Evolutionary conservation across 2,113 vertebrate species (phyloP), one percentile per base, ranked within the genome.

Genomic region (Clarias magur): DNA sequence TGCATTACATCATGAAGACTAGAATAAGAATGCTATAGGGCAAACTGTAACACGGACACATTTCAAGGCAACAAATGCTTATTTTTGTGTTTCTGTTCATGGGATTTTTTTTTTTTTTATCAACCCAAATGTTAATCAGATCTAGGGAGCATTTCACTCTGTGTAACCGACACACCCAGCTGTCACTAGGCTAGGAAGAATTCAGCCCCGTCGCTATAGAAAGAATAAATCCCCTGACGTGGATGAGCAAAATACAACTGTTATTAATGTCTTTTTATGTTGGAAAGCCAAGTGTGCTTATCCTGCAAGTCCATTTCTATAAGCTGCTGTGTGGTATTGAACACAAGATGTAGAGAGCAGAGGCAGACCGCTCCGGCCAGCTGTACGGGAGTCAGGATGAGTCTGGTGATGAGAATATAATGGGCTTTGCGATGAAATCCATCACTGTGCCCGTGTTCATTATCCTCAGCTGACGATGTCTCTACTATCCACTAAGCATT

Each of bases 261-360:
- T 62, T 57, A 13, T 6, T 60, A 9, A 38, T 23, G 30, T 78
- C 23, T 54, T 76, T 76, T 78, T 16, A 76, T 76, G 21, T 76
- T 53, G 53, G 23, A 54, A 54, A 78, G 48, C 54, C 27, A 27
- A 5, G 11, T 7, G 12, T 56, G 75, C 48, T 8, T 27, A 54
- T 13, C 75, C 48, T 78, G 48, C 6, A 9, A 16, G 72, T 12
- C 48, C 53, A 27, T 56, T 27, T 56, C 27, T 16, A 16, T 6
- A 19, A 78, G 13, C 23, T n/a, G 48, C 9, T 21, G 73, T 10
- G 38, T 76, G n/a, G 30, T 53, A 60, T 34, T 67, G 95, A 91
- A 96, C 94, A 87, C 89, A 94, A 94, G 86, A 96, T 90, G 86
- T 94, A 93, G 87, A 96, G 92, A 86, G 94, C 92, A 0, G 94